phyloP scores from a whole-genome alignment of 2,888 invertebrate genomes.

The Petrophora chlorosata region DNA sequence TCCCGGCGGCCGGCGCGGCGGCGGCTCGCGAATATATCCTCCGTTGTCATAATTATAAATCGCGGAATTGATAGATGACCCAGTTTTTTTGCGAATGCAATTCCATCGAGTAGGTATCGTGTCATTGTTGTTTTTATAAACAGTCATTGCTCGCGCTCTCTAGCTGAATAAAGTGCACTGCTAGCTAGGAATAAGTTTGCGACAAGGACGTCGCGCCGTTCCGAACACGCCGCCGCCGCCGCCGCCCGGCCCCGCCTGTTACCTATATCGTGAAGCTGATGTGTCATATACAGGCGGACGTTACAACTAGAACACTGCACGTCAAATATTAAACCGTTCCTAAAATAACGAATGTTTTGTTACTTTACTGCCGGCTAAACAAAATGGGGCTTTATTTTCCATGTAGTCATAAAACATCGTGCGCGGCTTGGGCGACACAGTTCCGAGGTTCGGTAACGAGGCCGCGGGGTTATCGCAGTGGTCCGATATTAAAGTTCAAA shows the following conservation, averaged over 20 bases:
- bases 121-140: not conserved
- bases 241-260: no score
- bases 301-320: not conserved
- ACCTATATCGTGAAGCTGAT: no score
- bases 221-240: no score
- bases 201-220: no score
- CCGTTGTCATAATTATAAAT: conserved; percentile 34
- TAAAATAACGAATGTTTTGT: conserved; percentile 23
- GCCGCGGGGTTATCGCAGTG: conserved; percentile 61
- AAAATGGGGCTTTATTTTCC: conserved; percentile 32
- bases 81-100: conserved; percentile 36
- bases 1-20: conserved; percentile 60
- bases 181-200: no score
- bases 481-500: conserved; percentile 54
- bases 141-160: no score
- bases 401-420: conserved; percentile 43
- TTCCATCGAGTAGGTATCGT: not conserved
- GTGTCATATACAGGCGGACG: conserved; percentile 1
- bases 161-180: no score
- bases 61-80: conserved; percentile 42
- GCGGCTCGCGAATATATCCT: conserved; percentile 55
- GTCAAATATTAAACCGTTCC: conserved; percentile 6
- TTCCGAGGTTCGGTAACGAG: conserved; percentile 42
- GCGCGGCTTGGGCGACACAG: conserved; percentile 46
- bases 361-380: conserved; percentile 5